phyloP scores from a whole-genome alignment of 2,113 vertebrate species.

The Ranitomeya imitator region DNA sequence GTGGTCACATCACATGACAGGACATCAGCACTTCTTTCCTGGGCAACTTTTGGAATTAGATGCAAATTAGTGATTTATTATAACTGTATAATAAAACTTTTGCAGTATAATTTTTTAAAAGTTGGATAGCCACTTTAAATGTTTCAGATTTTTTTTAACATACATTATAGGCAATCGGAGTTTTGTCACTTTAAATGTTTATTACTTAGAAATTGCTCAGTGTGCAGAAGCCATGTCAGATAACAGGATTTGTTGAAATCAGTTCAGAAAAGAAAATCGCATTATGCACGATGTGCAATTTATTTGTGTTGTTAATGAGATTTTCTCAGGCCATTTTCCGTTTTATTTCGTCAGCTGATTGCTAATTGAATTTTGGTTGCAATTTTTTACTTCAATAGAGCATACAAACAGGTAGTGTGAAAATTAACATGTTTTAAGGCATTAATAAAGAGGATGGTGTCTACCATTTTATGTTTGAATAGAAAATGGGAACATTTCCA shows the following conservation, averaged over 20 bases:
- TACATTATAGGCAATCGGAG: background rate
- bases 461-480: background rate
- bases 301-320: conserved; percentile 45
- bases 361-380: conserved; percentile 28
- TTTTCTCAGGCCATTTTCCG: conserved; percentile 33
- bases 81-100: too few relatives aligned
- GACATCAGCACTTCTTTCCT: too few relatives aligned
- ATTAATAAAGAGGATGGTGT: background rate
- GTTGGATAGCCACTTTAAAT: too few relatives aligned
- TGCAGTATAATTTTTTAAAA: too few relatives aligned
- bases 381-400: conserved; percentile 29
- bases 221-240: conserved; percentile 17
- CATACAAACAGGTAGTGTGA: background rate
- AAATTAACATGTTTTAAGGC: background rate
- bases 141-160: background rate
- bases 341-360: conserved; percentile 34
- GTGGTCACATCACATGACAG: too few relatives aligned
- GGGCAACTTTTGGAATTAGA: too few relatives aligned
- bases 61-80: too few relatives aligned
- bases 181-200: background rate
- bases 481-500: background rate
- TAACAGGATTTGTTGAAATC: conserved; percentile 35
- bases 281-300: conserved; percentile 22
- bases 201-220: conserved; percentile 4
- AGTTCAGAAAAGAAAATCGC: conserved; percentile 21